Base-by-base conservation (phyloP, 2,113 vertebrate genomes). In the Octodon degus region DNA sequence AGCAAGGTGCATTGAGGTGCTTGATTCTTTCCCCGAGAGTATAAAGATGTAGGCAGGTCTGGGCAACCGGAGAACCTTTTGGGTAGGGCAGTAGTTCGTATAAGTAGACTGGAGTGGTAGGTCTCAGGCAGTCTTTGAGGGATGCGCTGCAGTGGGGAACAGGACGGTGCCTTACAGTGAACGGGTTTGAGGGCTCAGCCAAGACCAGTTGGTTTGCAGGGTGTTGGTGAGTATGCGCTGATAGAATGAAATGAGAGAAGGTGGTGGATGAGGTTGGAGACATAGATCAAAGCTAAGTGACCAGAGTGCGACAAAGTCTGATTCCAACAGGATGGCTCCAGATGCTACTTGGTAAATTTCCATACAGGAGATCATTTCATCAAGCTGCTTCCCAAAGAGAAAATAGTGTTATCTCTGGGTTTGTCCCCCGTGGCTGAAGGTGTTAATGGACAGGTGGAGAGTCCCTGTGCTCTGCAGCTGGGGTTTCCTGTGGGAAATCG, bases 231-330 rank as follows among this genome's bases (percentile, higher is more conserved):
- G 14, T 82, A 32, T 20, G 19, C 47, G 83, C 53, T 86, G 16
- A 32, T 13, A 50, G 58, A n/a, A n/a, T 55, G 43, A 43, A 9
- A 43, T 40, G 20, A 2, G 5, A 40, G 63, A 9, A 8, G 86
- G n/a, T 34, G 11, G 4, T 25, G 9, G 83, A 13, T 50, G 80
- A 70, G 14, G 30, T 53, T 6, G 30, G 65, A 86, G 60, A n/a
- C 12, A 58, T 77, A 85, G 53, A 63, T 91, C 30, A 34, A 32
- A 19, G 34, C 37, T 16, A 70, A 40, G 34, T 58, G 30, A 80
- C 14, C 30, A 32, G 16, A 53, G 77, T 34, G 16, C 8, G 34
- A 32, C 40, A n/a, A n/a, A n/a, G 14, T 8, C 24, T 0, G 0
- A 2, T 22, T 84, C 24, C 34, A 0, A 16, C 3, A 7, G 30